Evolutionary conservation across 2,797 vertebrate species (phyloP).

Genomic region (Peromyscus attwateri): DNA sequence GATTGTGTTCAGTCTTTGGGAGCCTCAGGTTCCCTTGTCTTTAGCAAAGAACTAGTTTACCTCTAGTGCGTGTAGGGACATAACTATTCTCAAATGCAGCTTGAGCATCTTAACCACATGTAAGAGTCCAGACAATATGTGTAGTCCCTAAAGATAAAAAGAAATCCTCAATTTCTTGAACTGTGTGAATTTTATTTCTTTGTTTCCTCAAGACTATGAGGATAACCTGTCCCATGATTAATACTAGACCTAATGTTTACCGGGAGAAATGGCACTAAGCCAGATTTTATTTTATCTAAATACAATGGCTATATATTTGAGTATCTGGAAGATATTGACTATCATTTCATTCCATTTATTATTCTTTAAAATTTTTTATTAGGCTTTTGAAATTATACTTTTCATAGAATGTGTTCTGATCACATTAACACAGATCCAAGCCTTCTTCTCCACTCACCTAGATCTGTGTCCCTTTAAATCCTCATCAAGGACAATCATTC

Average conservation of each 20-base stretch:
- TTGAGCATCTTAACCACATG: background rate
- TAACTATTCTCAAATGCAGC: background rate
- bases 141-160: background rate
- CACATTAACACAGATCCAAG: background rate
- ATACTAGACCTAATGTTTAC: background rate
- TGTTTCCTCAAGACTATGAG: background rate
- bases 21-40: background rate
- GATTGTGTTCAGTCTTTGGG: background rate
- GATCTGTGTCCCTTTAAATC: background rate
- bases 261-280: background rate
- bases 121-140: background rate
- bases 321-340: background rate
- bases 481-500: background rate
- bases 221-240: background rate
- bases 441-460: background rate
- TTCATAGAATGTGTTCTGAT: background rate
- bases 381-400: background rate
- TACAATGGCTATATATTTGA: background rate
- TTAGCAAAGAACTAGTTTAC: background rate
- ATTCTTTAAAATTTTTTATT: background rate
- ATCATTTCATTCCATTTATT: background rate
- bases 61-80: background rate
- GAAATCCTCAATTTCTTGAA: background rate
- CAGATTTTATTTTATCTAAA: background rate
- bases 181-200: background rate